Evolutionary conservation across 2,113 vertebrate genomes (phyloP), one percentile per base, ranked within the genome.

Genomic region (Pangasianodon hypophthalmus): DNA sequence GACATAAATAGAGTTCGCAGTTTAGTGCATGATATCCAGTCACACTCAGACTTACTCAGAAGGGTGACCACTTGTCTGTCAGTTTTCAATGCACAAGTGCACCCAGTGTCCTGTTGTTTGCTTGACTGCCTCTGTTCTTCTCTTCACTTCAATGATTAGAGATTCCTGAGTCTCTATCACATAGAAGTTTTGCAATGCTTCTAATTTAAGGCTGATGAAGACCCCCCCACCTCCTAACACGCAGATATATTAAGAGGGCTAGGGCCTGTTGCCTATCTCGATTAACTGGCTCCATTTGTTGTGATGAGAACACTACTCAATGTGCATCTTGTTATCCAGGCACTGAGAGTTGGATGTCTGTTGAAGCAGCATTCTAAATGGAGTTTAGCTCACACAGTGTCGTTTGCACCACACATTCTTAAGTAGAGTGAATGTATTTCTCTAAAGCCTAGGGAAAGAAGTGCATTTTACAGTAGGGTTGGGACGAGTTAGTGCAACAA

Each of bases 281-380:
- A 92, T 92, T 87, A 83, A 54, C 69, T 50, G 32, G 46, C 79
- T 89, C 56, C 86, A 87, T 87, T 81, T 48, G 85, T 56, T 37
- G 67, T 62, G 62, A 90, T 84, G 82, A 84, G 82, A 73, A 86
- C 48, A 54, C 46, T 73, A 56, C 85, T 86, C 85, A 56, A 73
- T 69, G 48, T 6, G 46, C 46, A 86, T 86, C 62, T 86, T 52
- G 26, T 73, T 73, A 52, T 58, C 84, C 85, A 86, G 64, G 64
- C 48, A 37, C 10, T 48, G 64, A 48, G 64, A 71, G 64, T 52
- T 69, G 58, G 67, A 54, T 46, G 54, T 54, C 50, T 80, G 80
- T 85, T 75, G 75, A 89, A 83, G 21, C 75, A 32, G 46, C 54
- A 75, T 83, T 86, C 26, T 29, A 67, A 91, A 89, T 85, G 88